phyloP scores from a whole-genome alignment of 2,113 vertebrate species.

The Naja naja region DNA sequence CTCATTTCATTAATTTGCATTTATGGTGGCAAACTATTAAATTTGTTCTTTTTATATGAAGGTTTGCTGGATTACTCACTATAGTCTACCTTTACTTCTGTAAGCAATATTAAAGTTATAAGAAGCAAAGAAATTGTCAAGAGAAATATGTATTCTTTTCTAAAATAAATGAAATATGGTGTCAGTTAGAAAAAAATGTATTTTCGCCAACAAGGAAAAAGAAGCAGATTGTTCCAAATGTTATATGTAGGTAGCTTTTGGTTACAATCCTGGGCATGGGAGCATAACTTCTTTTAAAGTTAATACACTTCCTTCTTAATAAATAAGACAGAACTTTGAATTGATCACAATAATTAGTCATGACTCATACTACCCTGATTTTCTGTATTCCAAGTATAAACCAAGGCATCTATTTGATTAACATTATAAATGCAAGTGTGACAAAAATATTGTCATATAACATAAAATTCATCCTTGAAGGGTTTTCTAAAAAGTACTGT shows the following conservation, averaged over 20 bases:
- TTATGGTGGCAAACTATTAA: neutral
- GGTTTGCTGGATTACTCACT: neutral
- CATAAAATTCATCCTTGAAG: conserved; percentile 47
- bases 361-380: neutral
- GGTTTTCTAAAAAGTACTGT: conserved; percentile 50
- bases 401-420: conserved; percentile 45
- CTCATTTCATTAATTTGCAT: neutral
- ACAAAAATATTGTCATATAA: conserved; percentile 52
- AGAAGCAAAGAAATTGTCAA: neutral
- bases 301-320: neutral
- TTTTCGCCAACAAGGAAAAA: neutral
- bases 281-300: neutral
- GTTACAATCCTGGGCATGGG: neutral
- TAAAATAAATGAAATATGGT: neutral
- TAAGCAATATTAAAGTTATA: neutral
- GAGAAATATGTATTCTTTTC: neutral
- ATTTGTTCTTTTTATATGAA: neutral
- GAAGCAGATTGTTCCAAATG: neutral
- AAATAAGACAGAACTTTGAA: neutral
- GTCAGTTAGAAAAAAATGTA: neutral
- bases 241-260: neutral
- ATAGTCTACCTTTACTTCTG: neutral
- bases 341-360: neutral
- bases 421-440: conserved; percentile 48
- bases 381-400: conserved; percentile 15